These are phyloP conservation scores for Dasyurus viverrinus DNA, from an alignment of 2,113 vertebrate genomes.

Conservation along the genomic window DNA sequence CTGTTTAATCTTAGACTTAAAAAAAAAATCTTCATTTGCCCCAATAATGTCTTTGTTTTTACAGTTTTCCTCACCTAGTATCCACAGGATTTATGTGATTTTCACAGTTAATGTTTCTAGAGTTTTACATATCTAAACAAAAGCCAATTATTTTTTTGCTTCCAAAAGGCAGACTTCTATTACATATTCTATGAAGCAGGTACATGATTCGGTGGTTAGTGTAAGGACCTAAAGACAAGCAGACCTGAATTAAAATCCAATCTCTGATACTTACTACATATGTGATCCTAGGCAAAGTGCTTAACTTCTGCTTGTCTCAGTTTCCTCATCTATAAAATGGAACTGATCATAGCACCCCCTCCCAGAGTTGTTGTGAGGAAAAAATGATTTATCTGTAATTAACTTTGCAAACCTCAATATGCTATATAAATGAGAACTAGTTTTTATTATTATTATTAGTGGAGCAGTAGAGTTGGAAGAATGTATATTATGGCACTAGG, in stretches of 20 bases:
- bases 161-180: not conserved
- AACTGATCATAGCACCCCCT: not conserved
- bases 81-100: not conserved
- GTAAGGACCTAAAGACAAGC: not conserved
- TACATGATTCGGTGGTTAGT: not conserved
- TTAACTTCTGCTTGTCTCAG: not conserved
- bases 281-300: not conserved
- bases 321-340: not conserved
- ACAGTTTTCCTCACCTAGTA: slow-evolving; percentile 46
- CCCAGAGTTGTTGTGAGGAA: not conserved
- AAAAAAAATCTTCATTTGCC: not conserved
- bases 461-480: not conserved
- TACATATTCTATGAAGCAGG: not conserved
- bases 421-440: not conserved
- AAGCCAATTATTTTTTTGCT: not conserved
- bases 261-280: not conserved
- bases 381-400: not conserved
- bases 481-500: not conserved
- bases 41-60: not conserved
- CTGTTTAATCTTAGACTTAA: not conserved
- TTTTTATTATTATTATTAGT: not conserved
- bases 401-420: not conserved
- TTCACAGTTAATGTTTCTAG: not conserved
- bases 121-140: not conserved
- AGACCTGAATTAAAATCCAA: not conserved